Base-by-base conservation (phyloP, 2,797 vertebrate genomes). In the Pteropus rufus region DNA sequence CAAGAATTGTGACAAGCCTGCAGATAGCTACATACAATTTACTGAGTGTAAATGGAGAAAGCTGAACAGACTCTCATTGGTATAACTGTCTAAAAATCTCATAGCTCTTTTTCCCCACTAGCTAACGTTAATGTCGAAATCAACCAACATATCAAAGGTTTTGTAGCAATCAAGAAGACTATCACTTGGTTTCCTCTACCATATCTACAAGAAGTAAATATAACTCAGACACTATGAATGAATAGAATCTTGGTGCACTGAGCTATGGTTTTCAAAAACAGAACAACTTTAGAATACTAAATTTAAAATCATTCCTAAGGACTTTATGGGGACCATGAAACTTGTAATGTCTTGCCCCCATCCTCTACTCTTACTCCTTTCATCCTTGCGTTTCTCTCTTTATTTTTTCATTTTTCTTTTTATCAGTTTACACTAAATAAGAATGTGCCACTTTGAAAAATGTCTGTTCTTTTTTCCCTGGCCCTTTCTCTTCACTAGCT, bases 1-100 rank as follows among this genome's bases (percentile, higher is more conserved):
- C 44, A 96, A 96, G 75, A 97, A 91, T 73, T 88, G 49, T 93
- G 76, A 91, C 72, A 97, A 56, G 93, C 5, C 88, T 93, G 93
- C 15, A 92, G 81, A 77, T 80, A 70, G 92, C 26, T 92, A 56
- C 19, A 39, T 21, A 96, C 85, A 93, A 98, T 96, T 97, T 92
- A 93, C 94, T 39, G 44, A 64, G 26, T 36, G 24, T 75, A 94
- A 88, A 67, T 31, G 15, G 62, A 77, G 56, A 92, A 86, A 75
- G 34, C 15, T 15, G 69, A 94, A 36, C 19, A 67, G 58, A 41
- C 11, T 91, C 21, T 82, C 67, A 60, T 77, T 0, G 0, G n/a
- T 82, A 64, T 69, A 75, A 70, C n/a, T 2, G 54, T 91, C 64
- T 72, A 67, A 93, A 95, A 89, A 80, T 62, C 72, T 84, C 67